Conservation (phyloP, 2,888 invertebrate species). For the Listrodromus nycthemerus region DNA sequence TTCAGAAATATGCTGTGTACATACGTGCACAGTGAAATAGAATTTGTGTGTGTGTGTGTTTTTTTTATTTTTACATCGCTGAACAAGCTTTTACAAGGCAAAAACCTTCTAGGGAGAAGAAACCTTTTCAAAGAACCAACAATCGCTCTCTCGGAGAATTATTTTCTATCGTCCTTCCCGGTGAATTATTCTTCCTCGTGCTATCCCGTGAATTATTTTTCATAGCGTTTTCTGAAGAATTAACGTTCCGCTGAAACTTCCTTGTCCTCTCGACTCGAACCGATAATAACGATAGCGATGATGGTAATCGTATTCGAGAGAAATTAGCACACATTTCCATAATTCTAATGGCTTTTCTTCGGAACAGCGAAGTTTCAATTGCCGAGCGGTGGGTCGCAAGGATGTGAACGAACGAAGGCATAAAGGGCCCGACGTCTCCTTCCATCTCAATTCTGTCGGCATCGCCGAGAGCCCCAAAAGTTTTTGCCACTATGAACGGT, state of each 20-base stretch:
- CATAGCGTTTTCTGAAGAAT: background rate
- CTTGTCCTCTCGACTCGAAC: slow-evolving; percentile 15
- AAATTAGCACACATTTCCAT: slow-evolving; percentile 64
- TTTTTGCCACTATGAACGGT: too few species aligned
- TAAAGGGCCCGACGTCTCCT: slow-evolving; percentile 1
- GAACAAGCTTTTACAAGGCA: background rate
- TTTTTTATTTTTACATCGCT: background rate
- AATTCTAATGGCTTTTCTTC: slow-evolving; percentile 66
- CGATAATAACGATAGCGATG: slow-evolving; percentile 48
- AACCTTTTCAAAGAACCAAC: background rate
- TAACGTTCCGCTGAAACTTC: slow-evolving; percentile 29
- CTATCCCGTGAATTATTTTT: background rate
- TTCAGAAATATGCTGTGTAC: slow-evolving; percentile 24
- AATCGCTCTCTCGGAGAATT: background rate
- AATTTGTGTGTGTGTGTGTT: background rate
- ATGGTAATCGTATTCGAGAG: slow-evolving; percentile 50
- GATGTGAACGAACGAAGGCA: slow-evolving; percentile 7
- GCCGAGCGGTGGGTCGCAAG: slow-evolving; percentile 16
- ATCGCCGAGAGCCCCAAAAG: slow-evolving; percentile 6
- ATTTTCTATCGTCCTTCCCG: background rate
- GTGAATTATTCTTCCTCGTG: background rate
- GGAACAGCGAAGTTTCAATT: slow-evolving; percentile 62
- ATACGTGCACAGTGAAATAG: slow-evolving; percentile 5
- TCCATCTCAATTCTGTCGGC: slow-evolving; percentile 23
- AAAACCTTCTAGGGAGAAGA: background rate